phyloP scores from a whole-genome alignment of 2,888 invertebrate species.

The Oscheius myriophilus region DNA sequence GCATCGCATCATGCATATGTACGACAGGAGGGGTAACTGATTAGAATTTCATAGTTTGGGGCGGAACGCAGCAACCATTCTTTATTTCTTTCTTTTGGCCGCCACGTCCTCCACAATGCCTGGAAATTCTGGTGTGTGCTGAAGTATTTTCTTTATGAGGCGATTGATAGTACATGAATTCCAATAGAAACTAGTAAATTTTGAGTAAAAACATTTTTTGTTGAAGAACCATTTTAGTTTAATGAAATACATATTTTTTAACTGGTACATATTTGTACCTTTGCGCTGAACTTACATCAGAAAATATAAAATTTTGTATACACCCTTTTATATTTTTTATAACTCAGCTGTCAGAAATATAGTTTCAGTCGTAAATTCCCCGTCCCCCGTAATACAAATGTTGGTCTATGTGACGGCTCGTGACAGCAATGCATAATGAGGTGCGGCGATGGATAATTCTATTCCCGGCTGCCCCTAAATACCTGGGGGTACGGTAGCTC shows the following conservation, averaged over 20 bases:
- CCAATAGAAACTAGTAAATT: no score
- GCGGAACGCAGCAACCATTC: slow-evolving; percentile 15
- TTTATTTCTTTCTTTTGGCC: not conserved
- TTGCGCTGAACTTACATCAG: no score
- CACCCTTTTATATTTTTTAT: not conserved
- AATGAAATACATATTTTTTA: no score
- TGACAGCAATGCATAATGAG: slow-evolving; percentile 32
- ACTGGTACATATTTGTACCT: no score
- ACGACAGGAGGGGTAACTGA: slow-evolving; percentile 14
- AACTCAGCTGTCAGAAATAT: not conserved
- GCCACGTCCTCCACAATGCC: not conserved
- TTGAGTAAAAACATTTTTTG: no score
- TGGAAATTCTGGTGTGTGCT: not conserved
- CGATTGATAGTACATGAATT: no score
- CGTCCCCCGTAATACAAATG: not conserved
- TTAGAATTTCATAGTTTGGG: slow-evolving; percentile 32
- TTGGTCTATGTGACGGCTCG: slow-evolving; percentile 12
- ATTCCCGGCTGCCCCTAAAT: slow-evolving; percentile 22
- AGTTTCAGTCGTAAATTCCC: not conserved
- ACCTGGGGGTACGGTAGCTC: slow-evolving; percentile 28
- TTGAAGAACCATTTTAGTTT: no score
- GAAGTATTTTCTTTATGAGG: not conserved
- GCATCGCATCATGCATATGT: slow-evolving; percentile 15
- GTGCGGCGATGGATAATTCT: slow-evolving; percentile 30
- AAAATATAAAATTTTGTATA: no score